phyloP scores from a whole-genome alignment of 2,797 vertebrate genomes.

The Cynodonichthys magdalenae region DNA sequence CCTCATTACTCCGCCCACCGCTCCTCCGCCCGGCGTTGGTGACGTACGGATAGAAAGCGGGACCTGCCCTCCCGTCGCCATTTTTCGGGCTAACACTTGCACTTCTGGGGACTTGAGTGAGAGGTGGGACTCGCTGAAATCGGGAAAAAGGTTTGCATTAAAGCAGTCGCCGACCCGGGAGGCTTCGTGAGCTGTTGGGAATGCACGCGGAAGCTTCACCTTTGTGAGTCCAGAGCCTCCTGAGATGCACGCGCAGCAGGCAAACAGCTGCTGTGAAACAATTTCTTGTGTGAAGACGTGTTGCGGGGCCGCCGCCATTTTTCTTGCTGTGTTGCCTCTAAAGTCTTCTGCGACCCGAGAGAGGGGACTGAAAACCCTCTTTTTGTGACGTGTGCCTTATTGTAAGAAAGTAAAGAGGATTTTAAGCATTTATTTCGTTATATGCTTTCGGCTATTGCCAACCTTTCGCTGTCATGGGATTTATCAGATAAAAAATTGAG shows the following conservation, averaged over 20 bases:
- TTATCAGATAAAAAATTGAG: constrained; percentile 46
- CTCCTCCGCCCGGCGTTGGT: constrained; percentile 51
- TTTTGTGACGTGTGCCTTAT: constrained; percentile 51
- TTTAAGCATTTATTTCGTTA: constrained; percentile 21
- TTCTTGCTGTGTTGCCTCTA: constrained; percentile 65
- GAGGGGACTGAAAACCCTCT: constrained; percentile 48
- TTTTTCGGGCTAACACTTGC: constrained; percentile 74
- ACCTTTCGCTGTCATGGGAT: constrained; percentile 57
- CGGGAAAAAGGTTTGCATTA: constrained; percentile 24
- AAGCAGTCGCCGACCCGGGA: constrained; percentile 29
- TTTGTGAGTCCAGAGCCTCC: not conserved
- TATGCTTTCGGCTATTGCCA: constrained; percentile 14
- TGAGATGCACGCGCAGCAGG: constrained; percentile 57
- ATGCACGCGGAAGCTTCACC: constrained; percentile 18
- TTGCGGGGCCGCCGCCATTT: constrained; percentile 86
- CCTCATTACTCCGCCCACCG: constrained; percentile 22
- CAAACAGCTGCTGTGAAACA: constrained; percentile 45
- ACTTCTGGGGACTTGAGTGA: constrained; percentile 52
- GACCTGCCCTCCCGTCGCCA: constrained; percentile 86
- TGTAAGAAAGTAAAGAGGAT: constrained; percentile 23
- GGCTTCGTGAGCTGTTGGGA: constrained; percentile 16
- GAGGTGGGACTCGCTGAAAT: constrained; percentile 49
- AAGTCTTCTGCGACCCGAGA: constrained; percentile 71
- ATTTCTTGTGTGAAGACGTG: constrained; percentile 80
- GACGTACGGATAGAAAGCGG: constrained; percentile 71